A percentile compares a stretch with the other conserved stretches of the same genome.
phyloP scores from a whole-genome alignment of 2,888 invertebrate genomes.

The Ypsolopha scabrella region DNA sequence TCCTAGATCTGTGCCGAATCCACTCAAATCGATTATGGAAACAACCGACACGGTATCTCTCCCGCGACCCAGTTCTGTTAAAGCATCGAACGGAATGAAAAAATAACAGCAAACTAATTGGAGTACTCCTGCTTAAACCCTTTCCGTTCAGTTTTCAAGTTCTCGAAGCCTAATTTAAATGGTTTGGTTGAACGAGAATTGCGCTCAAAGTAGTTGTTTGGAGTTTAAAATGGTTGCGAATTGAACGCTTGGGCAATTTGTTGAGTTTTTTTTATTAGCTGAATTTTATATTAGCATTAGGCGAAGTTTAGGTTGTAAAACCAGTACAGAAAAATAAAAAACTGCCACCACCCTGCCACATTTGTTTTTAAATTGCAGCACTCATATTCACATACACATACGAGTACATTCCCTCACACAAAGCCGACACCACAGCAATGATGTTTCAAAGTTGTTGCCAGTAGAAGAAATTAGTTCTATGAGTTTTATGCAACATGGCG shows the following conservation, averaged over 20 bases:
- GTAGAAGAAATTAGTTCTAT: too few species aligned
- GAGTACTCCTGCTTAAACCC: conserved; percentile 60
- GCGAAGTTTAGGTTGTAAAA: conserved; percentile 8
- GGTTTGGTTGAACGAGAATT: conserved; percentile 53
- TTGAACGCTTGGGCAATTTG: conserved; percentile 9
- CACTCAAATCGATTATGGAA: conserved; percentile 8
- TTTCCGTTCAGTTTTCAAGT: conserved; percentile 60
- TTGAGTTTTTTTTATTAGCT: conserved; percentile 3
- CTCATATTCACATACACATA: too few species aligned
- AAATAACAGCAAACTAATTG: conserved; percentile 69
- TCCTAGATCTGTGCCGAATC: neutral
- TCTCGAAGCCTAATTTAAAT: conserved; percentile 63
- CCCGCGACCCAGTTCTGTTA: conserved; percentile 39
- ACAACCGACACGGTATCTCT: conserved; percentile 6
- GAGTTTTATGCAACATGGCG: too few species aligned
- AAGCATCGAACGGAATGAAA: conserved; percentile 48
- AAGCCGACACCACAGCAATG: too few species aligned
- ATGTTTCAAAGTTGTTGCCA: too few species aligned
- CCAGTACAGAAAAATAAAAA: too few species aligned
- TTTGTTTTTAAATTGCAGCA: too few species aligned
- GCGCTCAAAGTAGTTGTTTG: conserved; percentile 31
- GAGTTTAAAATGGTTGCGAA: conserved; percentile 21
- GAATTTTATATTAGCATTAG: conserved; percentile 6
- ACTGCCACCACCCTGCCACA: too few species aligned
- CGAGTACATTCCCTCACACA: too few species aligned